Evolutionary conservation across 2,888 invertebrate species (phyloP).

Genomic region (Notodonta ziczac): DNA sequence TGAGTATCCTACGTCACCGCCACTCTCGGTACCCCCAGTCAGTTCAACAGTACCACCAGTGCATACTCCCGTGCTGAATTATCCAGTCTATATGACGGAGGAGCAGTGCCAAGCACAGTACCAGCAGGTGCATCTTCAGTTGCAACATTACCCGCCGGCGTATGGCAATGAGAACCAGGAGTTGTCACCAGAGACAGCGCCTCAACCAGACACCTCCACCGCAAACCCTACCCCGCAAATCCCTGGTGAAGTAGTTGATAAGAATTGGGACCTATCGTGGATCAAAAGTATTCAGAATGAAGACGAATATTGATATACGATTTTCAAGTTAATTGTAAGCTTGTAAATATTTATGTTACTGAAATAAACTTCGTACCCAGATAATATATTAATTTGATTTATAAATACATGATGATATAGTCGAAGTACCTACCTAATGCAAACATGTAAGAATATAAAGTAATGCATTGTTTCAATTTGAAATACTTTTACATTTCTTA

Average conservation of each 20-base stretch:
- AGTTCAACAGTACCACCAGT: constrained; percentile 25
- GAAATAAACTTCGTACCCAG: constrained; percentile 3
- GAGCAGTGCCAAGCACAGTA: constrained; percentile 38
- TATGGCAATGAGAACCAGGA: constrained; percentile 35
- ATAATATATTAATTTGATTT: not conserved
- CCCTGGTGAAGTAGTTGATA: constrained; percentile 37
- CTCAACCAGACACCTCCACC: constrained; percentile 25
- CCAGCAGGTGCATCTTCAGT: constrained; percentile 40
- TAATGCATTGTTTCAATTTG: no score
- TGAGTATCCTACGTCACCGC: constrained; percentile 47
- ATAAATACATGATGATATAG: not conserved
- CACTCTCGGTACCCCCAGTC: constrained; percentile 23
- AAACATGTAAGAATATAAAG: no score
- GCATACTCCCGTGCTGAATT: constrained; percentile 27
- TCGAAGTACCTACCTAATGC: no score
- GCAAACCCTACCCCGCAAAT: constrained; percentile 16
- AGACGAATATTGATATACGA: constrained; percentile 46
- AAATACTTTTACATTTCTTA: no score
- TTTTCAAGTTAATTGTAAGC: constrained; percentile 7
- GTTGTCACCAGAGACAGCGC: constrained; percentile 22
- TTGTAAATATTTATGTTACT: constrained; percentile 2
- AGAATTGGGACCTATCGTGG: constrained; percentile 67
- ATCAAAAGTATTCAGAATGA: constrained; percentile 54
- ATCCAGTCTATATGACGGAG: constrained; percentile 37
- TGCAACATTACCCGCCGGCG: constrained; percentile 39